Conservation (phyloP, 2,113 vertebrate genomes). For the Tympanuchus pallidicinctus region DNA sequence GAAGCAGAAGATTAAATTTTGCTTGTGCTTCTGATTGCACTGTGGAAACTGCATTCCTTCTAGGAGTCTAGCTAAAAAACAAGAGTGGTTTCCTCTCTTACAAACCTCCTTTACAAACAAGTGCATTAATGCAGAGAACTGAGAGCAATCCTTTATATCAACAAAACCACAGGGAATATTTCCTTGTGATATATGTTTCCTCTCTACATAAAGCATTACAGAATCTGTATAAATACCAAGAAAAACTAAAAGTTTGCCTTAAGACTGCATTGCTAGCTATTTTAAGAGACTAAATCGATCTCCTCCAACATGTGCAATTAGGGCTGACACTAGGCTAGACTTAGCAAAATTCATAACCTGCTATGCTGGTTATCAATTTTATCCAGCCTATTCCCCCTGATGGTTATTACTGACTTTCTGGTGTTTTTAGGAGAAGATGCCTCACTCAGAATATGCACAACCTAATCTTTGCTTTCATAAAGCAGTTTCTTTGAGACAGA, state of each 20-base stretch:
- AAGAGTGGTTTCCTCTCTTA: neutral
- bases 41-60: neutral
- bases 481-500: neutral
- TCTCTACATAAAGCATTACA: neutral
- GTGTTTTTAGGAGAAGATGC: neutral
- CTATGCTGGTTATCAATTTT: neutral
- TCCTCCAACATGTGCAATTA: neutral
- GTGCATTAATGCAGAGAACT: neutral
- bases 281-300: neutral
- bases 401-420: neutral
- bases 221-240: neutral
- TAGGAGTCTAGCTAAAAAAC: neutral
- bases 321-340: neutral
- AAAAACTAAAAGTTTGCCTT: neutral
- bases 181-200: neutral
- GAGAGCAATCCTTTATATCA: neutral
- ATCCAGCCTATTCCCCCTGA: neutral
- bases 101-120: neutral
- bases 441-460: neutral
- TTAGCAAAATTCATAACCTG: neutral
- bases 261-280: neutral
- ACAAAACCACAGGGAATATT: neutral
- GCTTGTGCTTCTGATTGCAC: rapidly evolving
- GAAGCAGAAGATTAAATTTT: neutral
- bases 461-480: neutral